Conservation (phyloP, 1,140 invertebrate species). For the Zaprionus ghesquierei region DNA sequence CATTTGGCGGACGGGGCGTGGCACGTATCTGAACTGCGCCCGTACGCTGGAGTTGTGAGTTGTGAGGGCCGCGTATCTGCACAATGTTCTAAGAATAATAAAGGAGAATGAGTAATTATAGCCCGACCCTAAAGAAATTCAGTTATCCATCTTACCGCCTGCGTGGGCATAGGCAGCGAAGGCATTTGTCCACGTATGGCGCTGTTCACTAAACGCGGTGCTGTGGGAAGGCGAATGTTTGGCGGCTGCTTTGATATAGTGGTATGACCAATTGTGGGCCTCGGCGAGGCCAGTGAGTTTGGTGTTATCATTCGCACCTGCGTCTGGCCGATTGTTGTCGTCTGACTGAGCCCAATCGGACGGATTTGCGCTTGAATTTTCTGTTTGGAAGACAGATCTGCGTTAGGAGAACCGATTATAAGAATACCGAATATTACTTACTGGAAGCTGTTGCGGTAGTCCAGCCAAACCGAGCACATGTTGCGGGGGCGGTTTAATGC, state of each 20-base stretch:
- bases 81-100: conserved; percentile 65
- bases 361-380: conserved; percentile 82
- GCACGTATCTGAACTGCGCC: conserved; percentile 78
- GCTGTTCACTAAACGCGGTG: conserved; percentile 72
- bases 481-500: conserved; percentile 93
- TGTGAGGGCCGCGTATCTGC: conserved; percentile 75
- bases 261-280: conserved; percentile 83
- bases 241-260: conserved; percentile 82
- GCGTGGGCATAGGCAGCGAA: conserved; percentile 61
- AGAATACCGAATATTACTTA: conserved; percentile 23
- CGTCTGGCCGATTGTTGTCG: conserved; percentile 83
- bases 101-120: not conserved
- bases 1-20: conserved; percentile 54
- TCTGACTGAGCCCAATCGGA: conserved; percentile 81
- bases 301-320: conserved; percentile 86
- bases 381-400: conserved; percentile 19
- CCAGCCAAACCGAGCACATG: conserved; percentile 84
- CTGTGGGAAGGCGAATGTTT: conserved; percentile 74
- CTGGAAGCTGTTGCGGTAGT: conserved; percentile 69
- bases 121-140: not conserved
- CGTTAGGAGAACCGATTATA: not conserved
- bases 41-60: conserved; percentile 70
- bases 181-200: conserved; percentile 74
- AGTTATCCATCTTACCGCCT: conserved; percentile 57
- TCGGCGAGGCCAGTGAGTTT: conserved; percentile 74